phyloP scores from a whole-genome alignment of 2,888 invertebrate genomes.

The Nomada hirtipes region DNA sequence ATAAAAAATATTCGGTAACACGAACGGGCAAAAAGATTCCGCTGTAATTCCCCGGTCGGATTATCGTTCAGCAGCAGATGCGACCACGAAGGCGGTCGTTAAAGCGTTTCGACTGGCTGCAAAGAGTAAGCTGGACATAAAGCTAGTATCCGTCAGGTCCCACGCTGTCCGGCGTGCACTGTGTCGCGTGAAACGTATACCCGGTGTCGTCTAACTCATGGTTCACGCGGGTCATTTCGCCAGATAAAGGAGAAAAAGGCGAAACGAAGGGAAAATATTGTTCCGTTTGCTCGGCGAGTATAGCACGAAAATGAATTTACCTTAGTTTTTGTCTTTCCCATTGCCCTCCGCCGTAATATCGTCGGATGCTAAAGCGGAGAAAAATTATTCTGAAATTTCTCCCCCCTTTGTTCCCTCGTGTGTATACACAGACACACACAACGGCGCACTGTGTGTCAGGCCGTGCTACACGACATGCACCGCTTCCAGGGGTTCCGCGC shows the following conservation, averaged over 20 bases:
- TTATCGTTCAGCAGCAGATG: constrained; percentile 47
- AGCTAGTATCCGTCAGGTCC: background rate
- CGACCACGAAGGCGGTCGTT: constrained; percentile 16
- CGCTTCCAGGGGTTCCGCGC: constrained; percentile 35
- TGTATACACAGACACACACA: background rate
- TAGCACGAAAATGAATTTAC: constrained; percentile 72
- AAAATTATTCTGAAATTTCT: constrained; percentile 68
- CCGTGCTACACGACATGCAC: constrained; percentile 20
- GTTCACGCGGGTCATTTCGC: constrained; percentile 69
- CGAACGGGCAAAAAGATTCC: constrained; percentile 18
- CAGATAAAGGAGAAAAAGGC: constrained; percentile 23
- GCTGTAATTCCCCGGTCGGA: constrained; percentile 37
- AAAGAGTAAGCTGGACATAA: constrained; percentile 9
- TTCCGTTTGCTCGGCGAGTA: constrained; percentile 69
- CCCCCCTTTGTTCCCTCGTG: constrained; percentile 52
- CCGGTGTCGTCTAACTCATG: constrained; percentile 70
- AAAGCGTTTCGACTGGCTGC: constrained; percentile 34
- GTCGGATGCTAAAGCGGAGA: constrained; percentile 62
- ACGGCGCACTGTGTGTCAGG: background rate
- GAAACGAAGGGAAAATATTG: constrained; percentile 60
- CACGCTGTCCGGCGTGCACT: background rate
- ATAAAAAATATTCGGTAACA: constrained; percentile 21
- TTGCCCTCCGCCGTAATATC: constrained; percentile 45
- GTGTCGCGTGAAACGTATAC: constrained; percentile 38
- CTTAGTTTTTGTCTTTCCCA: constrained; percentile 57